Conservation (phyloP, 2,113 vertebrate genomes). For the Chroicocephalus ridibundus region DNA sequence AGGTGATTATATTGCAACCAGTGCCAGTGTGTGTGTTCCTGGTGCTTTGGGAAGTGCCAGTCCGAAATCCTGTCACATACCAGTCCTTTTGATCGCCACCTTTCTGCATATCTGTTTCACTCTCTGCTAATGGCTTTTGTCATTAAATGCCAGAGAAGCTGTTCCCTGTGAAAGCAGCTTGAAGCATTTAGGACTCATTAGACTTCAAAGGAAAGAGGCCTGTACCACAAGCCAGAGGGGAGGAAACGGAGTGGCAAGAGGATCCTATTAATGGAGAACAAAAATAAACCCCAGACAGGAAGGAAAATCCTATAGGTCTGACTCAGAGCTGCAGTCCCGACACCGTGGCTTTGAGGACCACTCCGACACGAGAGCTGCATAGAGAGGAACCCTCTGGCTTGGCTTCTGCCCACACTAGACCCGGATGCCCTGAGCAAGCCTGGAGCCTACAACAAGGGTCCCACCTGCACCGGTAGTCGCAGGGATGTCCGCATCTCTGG, state of each 20-base stretch:
- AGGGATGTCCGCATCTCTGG: background rate
- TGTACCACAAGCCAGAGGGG: background rate
- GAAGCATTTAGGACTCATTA: slow-evolving; percentile 62
- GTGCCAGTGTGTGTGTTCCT: background rate
- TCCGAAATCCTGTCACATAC: background rate
- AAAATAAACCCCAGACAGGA: slow-evolving; percentile 65
- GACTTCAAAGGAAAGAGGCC: slow-evolving; percentile 49
- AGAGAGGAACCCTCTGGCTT: background rate
- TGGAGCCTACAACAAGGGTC: background rate
- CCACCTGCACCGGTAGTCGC: fast-evolving
- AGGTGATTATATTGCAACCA: background rate
- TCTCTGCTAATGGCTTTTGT: slow-evolving; percentile 50
- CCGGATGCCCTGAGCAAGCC: background rate
- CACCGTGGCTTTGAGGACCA: background rate
- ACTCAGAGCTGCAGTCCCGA: slow-evolving; percentile 42
- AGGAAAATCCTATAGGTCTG: slow-evolving; percentile 65
- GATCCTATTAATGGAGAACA: slow-evolving; percentile 43
- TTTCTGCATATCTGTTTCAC: background rate
- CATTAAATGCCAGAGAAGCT: background rate
- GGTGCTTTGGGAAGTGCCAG: background rate
- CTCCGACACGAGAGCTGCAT: background rate
- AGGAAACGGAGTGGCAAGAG: slow-evolving; percentile 45
- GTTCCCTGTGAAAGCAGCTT: slow-evolving; percentile 39
- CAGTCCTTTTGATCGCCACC: background rate
- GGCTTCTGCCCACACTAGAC: background rate